Evolutionary conservation across 2,113 vertebrate genomes (phyloP), one percentile per base, ranked within the genome.

Genomic region (Kryptolebias marmoratus): DNA sequence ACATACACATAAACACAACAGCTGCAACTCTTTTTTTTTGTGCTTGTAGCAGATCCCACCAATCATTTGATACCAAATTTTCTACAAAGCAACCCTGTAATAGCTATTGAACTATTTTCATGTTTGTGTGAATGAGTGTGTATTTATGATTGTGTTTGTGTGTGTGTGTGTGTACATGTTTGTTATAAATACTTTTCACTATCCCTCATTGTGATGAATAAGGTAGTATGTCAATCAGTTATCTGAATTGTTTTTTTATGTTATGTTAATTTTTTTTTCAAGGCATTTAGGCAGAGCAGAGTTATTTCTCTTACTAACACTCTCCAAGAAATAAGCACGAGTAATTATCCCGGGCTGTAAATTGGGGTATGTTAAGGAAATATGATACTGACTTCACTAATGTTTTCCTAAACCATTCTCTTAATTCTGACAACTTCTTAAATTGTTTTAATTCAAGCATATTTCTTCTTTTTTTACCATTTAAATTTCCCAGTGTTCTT

Each of bases 191-290:
- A 77, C 83, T 75, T 83, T 83, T 57, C 64, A 72, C 81, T 82
- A 90, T 88, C 74, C 74, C 81, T 91, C 90, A 89, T 84, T 69
- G 82, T 91, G 89, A 91, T 90, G 86, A 90, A 91, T 88, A 73
- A 80, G 72, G 68, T 45, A 11, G 75, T 30, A 63, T 88, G 88
- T 90, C 90, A 87, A 88, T 91, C 89, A 89, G 71, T 90, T 89
- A 89, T 82, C 85, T 79, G 79, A 87, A 89, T 87, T 84, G 85
- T 82, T 88, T 81, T 90, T 85, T 61, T 68, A 44, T 71, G 44
- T 67, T 67, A 42, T 52, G 52, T 8, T 65, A 16, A 68, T 71
- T 70, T 84, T 81, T 22, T 81, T 83, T 83, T 76, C 69, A 78
- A 82, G 75, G 82, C 84, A 81, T 91, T 86, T 83, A 77, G 57